phyloP scores from a whole-genome alignment of 2,113 vertebrate species.

The Kryptolebias marmoratus region DNA sequence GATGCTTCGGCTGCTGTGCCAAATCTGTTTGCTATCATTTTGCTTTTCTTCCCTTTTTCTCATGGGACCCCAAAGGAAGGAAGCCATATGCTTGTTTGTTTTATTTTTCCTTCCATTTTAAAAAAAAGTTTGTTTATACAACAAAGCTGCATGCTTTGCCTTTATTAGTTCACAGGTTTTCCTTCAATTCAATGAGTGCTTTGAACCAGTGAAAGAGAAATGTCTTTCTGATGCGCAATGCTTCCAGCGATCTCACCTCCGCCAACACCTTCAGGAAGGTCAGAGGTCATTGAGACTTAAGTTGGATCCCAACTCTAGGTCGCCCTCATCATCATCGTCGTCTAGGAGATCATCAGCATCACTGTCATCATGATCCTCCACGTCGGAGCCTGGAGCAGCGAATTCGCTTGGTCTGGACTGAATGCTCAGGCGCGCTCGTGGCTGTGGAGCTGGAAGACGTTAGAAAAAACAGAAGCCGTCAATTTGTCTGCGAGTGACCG shows the following conservation, averaged over 20 bases:
- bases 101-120: slow-evolving; percentile 4
- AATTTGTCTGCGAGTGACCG: slow-evolving; percentile 6
- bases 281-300: slow-evolving; percentile 82
- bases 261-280: slow-evolving; percentile 16
- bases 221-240: neutral
- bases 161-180: neutral
- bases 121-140: neutral
- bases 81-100: slow-evolving; percentile 13
- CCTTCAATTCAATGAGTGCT: neutral
- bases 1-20: neutral
- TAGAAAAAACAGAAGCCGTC: slow-evolving; percentile 22
- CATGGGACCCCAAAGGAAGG: slow-evolving; percentile 11
- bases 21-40: neutral
- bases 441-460: slow-evolving; percentile 45
- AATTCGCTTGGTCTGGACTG: slow-evolving; percentile 63
- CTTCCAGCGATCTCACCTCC: neutral
- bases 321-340: slow-evolving; percentile 37
- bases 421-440: slow-evolving; percentile 43
- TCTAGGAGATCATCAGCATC: slow-evolving; percentile 39
- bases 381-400: slow-evolving; percentile 65
- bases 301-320: slow-evolving; percentile 72
- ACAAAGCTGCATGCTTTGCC: neutral
- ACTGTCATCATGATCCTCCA: slow-evolving; percentile 60
- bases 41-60: neutral
- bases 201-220: neutral